Percentiles rank a stretch among this genome's conserved stretches.
Evolutionary conservation across 2,797 vertebrate species (phyloP).

Genomic region (Enteromius radiatus): DNA sequence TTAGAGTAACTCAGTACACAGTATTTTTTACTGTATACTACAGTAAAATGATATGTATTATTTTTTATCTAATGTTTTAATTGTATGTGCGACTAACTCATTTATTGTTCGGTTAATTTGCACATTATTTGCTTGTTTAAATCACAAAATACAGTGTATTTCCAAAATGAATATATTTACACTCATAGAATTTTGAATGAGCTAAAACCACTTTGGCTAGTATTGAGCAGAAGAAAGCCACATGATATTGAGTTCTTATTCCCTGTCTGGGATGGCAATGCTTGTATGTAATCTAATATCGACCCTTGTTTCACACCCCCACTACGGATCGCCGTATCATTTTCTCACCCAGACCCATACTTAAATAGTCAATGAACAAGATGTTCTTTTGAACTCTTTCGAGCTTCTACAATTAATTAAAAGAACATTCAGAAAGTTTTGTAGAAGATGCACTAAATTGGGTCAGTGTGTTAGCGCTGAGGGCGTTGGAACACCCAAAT

Average conservation of each 20-base stretch:
- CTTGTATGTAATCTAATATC: slow-evolving; percentile 27
- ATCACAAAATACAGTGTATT: neutral
- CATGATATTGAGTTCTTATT: slow-evolving; percentile 13
- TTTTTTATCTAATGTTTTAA: neutral
- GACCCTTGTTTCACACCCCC: slow-evolving; percentile 27
- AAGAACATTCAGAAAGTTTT: slow-evolving; percentile 54
- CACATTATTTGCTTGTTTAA: neutral
- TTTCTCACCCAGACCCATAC: slow-evolving; percentile 9
- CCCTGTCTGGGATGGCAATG: neutral
- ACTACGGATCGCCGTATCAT: neutral
- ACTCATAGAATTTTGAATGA: neutral
- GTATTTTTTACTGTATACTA: neutral
- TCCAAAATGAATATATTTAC: neutral
- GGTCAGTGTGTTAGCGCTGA: slow-evolving; percentile 75
- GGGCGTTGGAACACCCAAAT: slow-evolving; percentile 74
- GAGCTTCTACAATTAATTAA: slow-evolving; percentile 32
- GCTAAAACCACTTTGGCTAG: neutral
- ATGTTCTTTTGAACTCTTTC: slow-evolving; percentile 38
- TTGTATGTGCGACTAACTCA: neutral
- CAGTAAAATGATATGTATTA: neutral
- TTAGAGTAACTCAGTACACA: neutral
- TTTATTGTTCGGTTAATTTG: no score
- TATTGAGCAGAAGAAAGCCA: neutral
- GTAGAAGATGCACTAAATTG: slow-evolving; percentile 65
- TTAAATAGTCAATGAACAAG: slow-evolving; percentile 38